A percentile compares a stretch with the other conserved stretches of the same genome.
Conservation (phyloP, 2,113 vertebrate genomes). For the Columba janthina region DNA sequence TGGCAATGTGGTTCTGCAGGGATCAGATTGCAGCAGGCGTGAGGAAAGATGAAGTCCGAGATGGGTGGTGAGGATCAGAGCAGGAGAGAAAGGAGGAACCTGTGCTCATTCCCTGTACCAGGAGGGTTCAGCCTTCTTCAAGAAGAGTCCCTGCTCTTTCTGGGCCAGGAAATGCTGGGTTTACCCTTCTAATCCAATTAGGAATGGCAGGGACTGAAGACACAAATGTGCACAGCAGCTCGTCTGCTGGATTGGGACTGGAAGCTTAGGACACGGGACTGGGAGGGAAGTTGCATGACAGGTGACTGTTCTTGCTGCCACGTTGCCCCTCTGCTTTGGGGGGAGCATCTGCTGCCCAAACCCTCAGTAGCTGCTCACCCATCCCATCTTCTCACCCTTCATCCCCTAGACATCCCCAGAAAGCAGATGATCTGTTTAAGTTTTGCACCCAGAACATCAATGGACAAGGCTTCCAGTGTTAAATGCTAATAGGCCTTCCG, state of each 20-base stretch:
- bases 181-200: background rate
- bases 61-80: background rate
- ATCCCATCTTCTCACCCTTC: background rate
- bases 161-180: background rate
- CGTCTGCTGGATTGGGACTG: background rate
- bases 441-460: background rate
- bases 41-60: background rate
- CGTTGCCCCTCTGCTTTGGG: background rate
- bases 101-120: background rate
- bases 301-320: background rate
- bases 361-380: background rate
- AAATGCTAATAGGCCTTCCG: background rate
- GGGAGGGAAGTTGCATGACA: fast-evolving
- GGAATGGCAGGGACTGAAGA: background rate
- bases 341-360: background rate
- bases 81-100: background rate
- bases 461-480: background rate
- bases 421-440: background rate
- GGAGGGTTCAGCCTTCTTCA: background rate
- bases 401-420: background rate
- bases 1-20: background rate
- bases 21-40: background rate
- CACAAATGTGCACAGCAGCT: background rate
- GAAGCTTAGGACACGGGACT: fast-evolving
- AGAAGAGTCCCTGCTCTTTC: background rate